Base-by-base conservation (phyloP, 1,140 invertebrate genomes). In the Fopius arisanus region DNA sequence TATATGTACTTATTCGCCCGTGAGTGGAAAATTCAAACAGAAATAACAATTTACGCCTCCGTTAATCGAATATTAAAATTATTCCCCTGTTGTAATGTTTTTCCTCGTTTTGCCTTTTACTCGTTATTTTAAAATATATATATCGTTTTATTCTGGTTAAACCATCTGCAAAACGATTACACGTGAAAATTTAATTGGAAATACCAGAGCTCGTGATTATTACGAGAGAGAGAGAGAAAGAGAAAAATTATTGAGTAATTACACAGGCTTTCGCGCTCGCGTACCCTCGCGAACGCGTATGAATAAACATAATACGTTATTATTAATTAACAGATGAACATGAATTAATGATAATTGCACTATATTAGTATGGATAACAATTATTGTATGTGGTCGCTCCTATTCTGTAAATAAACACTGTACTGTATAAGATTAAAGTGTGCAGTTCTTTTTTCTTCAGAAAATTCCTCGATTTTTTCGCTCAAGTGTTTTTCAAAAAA, bases 351-450 rank as follows among this genome's bases (percentile, higher is more conserved):
- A 78, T 77, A 79, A 79, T 78, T 79, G 77, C 77, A 79, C 77
- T 76, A 76, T 69, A 78, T 77, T 78, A 79, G 72, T 78, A 77
- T 75, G 67, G 59, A 77, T 75, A 79, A 79, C 66, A 76, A 73
- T 78, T 78, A 78, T 65, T 80, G 71, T 79, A 80, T 80, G 78
- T 80, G 73, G 79, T 86, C 83, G 83, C 81, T 86, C 83, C 83
- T 85, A 83, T 84, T 81, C 79, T 84, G 70, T 72, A 74, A 78
- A 70, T 77, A 76, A 75, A 75, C 68, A 70, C 62, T 78, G 54
- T 63, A 77, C 48, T 72, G 77, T 76, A 74, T 78, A 74, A 76
- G 65, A 74, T 70, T 40, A 66, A 33, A n/a, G 21, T 41, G 21
- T 63, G 3, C 5, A 23, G 1, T 37, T 12, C 21, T 69, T 69